phyloP scores from a whole-genome alignment of 2,797 vertebrate species.

The Gephyroberyx darwinii region DNA sequence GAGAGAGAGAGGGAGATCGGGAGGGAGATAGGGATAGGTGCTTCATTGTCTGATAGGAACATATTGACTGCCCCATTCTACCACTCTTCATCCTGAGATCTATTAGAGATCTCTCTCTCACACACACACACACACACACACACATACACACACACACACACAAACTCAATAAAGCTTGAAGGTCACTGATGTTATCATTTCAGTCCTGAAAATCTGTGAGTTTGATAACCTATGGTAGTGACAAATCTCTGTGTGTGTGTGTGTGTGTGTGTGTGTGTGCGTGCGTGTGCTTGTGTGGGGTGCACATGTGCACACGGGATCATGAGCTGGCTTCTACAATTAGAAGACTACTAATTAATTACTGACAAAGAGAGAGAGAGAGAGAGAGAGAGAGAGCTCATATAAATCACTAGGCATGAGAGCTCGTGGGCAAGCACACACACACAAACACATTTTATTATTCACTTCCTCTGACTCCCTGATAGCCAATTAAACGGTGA shows the following conservation, averaged over 20 bases:
- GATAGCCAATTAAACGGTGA: constrained; percentile 46
- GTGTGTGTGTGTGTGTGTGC: constrained; percentile 17
- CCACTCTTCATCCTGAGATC: constrained; percentile 25
- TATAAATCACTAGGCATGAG: constrained; percentile 1
- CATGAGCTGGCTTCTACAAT: constrained; percentile 34
- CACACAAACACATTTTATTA: constrained; percentile 7
- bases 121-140: neutral
- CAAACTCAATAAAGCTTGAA: constrained; percentile 24
- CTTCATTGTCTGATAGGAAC: constrained; percentile 40
- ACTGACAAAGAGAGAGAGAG: neutral
- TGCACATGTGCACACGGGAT: constrained; percentile 19
- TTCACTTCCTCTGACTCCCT: constrained; percentile 7
- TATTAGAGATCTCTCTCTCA: neutral
- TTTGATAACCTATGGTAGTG: neutral
- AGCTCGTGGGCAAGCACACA: neutral
- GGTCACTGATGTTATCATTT: constrained; percentile 46
- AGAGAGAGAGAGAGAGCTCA: neutral
- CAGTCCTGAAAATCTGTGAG: constrained; percentile 25
- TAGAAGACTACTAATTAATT: constrained; percentile 48
- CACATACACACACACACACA: neutral
- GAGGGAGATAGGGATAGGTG: neutral
- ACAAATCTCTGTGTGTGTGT: constrained; percentile 21
- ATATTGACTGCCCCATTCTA: constrained; percentile 32
- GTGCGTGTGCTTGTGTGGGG: constrained; percentile 8
- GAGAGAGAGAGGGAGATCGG: neutral